Evolutionary conservation across 2,888 invertebrate species (phyloP), one percentile per base, ranked within the genome.

Genomic region (Ganaspis brasiliensis): DNA sequence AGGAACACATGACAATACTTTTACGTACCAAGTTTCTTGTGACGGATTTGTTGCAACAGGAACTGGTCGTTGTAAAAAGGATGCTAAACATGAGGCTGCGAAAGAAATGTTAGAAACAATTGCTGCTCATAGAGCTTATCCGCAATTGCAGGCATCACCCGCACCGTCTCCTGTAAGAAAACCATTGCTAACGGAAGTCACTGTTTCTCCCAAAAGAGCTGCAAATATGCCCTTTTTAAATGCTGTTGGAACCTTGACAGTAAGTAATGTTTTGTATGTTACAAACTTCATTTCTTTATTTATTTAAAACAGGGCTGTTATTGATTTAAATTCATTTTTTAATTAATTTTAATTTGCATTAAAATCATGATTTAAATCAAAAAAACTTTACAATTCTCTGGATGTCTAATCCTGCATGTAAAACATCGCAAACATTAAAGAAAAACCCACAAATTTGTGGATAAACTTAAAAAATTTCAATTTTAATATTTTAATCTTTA

Each of bases 61-160:
- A 3, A 86, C 86, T 2, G 92, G 91, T 1, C 87, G 91, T 45
- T 91, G 89, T 74, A 92, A 92, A 80, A 92, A 92, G 75, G 91
- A 91, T 82, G 92, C 92, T 0, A 92, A 92, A 76, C 92, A 92
- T 14, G 87, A 88, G 71, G 91, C 92, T 4, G 92, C 92, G 0
- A 90, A 88, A 79, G 86, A 88, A 71, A 89, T 91, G 83, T 72
- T 92, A 19, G 87, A 89, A 74, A 79, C 81, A 37, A 89, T 92
- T 73, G 89, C 86, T 4, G 79, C 83, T 19, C 79, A 52, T 52
- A 16, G 87, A 72, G 84, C 52, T 0, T 52, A 83, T 61, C 88
- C 86, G 6, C 87, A 89, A 67, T 73, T 91, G n/a, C 87, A 88
- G 67, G 86, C 89, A 31, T 84, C 89, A 0, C 86, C 88, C 2